Conservation (phyloP, 1,140 invertebrate species). For the Hestina assimilis region DNA sequence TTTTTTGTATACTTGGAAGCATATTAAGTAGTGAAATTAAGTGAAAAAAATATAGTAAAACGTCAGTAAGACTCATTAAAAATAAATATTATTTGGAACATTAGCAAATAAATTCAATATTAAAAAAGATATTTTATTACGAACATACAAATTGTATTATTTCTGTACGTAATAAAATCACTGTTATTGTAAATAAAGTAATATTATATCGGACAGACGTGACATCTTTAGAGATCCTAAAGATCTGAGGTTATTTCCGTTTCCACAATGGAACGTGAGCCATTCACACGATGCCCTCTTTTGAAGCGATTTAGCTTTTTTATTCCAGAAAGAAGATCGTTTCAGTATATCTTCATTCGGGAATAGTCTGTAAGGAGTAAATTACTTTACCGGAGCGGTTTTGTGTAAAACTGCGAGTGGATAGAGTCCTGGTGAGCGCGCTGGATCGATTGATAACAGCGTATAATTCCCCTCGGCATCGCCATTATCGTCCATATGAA, state of each 20-base stretch:
- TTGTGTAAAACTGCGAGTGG: slow-evolving; percentile 67
- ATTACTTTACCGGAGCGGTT: slow-evolving; percentile 48
- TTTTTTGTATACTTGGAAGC: no score
- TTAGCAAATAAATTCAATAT: no score
- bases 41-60: background rate
- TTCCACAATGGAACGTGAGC: slow-evolving; percentile 4
- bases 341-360: slow-evolving; percentile 2
- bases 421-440: slow-evolving; percentile 84
- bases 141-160: background rate
- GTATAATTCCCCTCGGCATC: slow-evolving; percentile 98
- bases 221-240: slow-evolving; percentile 12
- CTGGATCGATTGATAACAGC: slow-evolving; percentile 82
- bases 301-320: slow-evolving; percentile 10
- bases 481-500: slow-evolving; percentile 95
- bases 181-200: slow-evolving; percentile 1
- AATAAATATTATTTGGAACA: no score
- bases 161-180: background rate
- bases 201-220: slow-evolving; percentile 11
- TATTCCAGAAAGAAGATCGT: slow-evolving; percentile 1
- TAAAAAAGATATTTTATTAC: no score
- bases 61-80: no score
- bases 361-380: slow-evolving; percentile 9
- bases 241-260: slow-evolving; percentile 11
- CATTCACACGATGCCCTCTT: slow-evolving; percentile 8
- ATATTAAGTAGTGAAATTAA: background rate